Percentiles rank a stretch among this genome's conserved stretches.
These are phyloP conservation scores for Reticulitermes lucifugus DNA, from an alignment of 2,888 invertebrate genomes.

Conservation along the genomic window DNA sequence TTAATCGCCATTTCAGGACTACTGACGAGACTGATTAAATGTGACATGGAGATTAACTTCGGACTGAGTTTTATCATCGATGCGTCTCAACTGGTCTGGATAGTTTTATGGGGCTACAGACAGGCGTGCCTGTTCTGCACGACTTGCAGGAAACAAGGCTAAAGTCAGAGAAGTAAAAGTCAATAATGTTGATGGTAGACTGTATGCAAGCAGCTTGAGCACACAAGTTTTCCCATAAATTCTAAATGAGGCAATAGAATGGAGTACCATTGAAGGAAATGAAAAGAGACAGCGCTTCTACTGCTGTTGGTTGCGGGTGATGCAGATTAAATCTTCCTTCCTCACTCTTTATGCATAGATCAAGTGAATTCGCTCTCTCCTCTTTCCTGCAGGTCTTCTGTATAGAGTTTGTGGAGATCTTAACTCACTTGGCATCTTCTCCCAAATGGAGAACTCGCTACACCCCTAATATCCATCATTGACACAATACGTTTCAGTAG, in stretches of 20 bases:
- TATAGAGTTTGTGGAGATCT: neutral
- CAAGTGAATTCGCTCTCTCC: conserved; percentile 21
- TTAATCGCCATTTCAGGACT: too few species aligned
- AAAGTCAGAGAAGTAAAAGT: conserved; percentile 12
- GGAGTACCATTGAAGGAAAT: conserved; percentile 47
- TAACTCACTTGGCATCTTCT: too few species aligned
- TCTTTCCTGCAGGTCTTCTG: neutral
- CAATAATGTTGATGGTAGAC: conserved; percentile 37
- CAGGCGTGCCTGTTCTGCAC: too few species aligned
- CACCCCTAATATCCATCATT: too few species aligned
- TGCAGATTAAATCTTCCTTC: conserved; percentile 44
- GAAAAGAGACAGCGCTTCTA: conserved; percentile 42
- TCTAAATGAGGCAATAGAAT: conserved; percentile 47
- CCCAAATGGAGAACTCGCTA: too few species aligned
- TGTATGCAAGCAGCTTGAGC: conserved; percentile 22
- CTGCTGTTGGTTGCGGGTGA: conserved; percentile 38
- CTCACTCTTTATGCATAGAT: conserved; percentile 38
- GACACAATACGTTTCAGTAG: too few species aligned
- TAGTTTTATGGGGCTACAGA: too few species aligned
- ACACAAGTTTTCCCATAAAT: conserved; percentile 46
- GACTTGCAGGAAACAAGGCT: neutral
- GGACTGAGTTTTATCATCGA: too few species aligned
- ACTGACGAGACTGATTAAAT: too few species aligned
- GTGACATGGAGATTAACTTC: too few species aligned
- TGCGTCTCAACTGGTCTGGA: too few species aligned